phyloP scores from a whole-genome alignment of 92 coral and sea anemone genomes.

The Porites lobata region DNA sequence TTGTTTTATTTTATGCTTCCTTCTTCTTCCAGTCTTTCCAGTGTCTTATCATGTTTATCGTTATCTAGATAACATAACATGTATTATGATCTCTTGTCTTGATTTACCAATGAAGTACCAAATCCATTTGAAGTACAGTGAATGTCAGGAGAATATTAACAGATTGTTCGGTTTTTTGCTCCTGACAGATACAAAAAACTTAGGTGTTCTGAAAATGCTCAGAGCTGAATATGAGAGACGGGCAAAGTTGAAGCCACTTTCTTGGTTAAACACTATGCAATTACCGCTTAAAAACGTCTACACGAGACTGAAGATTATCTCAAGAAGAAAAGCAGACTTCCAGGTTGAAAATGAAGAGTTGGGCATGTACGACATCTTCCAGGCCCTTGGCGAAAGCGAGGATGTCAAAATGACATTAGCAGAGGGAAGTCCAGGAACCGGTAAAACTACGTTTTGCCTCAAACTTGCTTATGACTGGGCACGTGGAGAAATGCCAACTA shows the following conservation, averaged over 20 bases:
- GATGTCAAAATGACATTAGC: not conserved
- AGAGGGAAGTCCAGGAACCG: conserved; percentile 13
- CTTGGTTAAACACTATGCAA: not conserved
- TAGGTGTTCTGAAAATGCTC: not conserved
- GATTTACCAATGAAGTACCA: too few species aligned
- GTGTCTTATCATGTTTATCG: too few species aligned
- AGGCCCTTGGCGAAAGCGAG: not conserved
- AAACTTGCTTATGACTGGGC: conserved; percentile 18
- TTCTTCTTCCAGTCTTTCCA: too few species aligned
- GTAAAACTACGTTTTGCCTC: conserved; percentile 13
- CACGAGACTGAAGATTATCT: conserved; percentile 2
- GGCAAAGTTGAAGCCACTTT: not conserved
- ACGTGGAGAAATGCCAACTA: not conserved
- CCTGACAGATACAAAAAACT: too few species aligned
- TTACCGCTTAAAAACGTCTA: not conserved
- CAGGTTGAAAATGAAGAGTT: not conserved
- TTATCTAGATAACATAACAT: too few species aligned
- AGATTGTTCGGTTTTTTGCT: too few species aligned
- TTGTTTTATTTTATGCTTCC: too few species aligned
- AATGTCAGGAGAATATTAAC: too few species aligned
- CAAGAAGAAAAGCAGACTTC: not conserved
- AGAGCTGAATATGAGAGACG: not conserved
- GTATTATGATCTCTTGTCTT: too few species aligned
- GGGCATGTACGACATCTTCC: not conserved
- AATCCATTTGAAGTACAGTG: too few species aligned